phyloP scores from a whole-genome alignment of 2,797 vertebrate species.

The Alauda arvensis region DNA sequence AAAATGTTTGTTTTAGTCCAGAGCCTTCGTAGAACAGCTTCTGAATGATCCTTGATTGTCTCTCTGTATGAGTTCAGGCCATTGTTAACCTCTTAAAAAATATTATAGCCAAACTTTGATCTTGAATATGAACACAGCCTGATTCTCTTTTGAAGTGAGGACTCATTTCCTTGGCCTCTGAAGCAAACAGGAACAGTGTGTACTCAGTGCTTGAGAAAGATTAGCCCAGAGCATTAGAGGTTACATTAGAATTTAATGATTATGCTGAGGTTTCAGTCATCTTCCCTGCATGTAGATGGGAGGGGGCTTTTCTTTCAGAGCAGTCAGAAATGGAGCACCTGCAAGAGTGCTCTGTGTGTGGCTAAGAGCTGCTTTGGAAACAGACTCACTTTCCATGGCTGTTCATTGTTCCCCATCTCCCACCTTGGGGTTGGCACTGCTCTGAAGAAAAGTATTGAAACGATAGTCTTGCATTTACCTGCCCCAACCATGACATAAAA shows the following conservation, averaged over 20 bases:
- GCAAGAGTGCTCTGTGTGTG: neutral
- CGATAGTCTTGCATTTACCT: neutral
- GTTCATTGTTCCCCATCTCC: neutral
- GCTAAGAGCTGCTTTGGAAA: neutral
- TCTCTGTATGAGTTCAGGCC: neutral
- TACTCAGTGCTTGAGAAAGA: neutral
- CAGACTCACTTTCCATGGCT: neutral
- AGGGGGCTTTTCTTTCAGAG: neutral
- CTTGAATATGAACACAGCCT: neutral
- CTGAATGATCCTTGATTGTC: neutral
- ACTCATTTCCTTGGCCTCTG: neutral
- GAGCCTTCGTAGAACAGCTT: neutral
- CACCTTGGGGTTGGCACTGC: neutral
- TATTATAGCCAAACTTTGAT: neutral
- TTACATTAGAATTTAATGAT: neutral
- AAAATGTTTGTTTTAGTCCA: neutral
- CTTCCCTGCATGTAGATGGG: neutral
- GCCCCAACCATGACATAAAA: neutral
- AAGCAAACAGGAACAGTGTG: accelerated
- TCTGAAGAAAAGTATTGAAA: neutral
- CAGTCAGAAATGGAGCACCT: neutral
- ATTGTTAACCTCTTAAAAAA: neutral
- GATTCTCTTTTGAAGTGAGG: neutral
- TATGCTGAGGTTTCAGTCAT: neutral
- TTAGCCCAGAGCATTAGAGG: neutral